phyloP scores from a whole-genome alignment of 37 sponge, comb jelly and placozoan genomes.

The Theonella swinhoei region DNA sequence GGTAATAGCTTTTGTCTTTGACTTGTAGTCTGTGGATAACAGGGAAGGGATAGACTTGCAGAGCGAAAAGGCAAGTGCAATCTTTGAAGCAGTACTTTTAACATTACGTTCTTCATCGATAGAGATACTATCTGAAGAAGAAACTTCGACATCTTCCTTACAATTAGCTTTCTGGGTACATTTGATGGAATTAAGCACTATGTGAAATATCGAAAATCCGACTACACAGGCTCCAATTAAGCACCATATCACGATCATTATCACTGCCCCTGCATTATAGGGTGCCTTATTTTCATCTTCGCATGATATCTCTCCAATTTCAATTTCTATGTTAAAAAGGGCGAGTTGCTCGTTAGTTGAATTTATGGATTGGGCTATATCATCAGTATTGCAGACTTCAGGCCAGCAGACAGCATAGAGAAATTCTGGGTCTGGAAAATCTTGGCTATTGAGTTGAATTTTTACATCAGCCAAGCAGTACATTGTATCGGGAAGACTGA shows the following conservation, averaged over 20 bases:
- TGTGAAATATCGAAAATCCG: conserved; percentile 4
- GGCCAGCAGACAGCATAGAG: conserved; percentile 40
- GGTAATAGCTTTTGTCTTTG: neutral
- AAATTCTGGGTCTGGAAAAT: neutral
- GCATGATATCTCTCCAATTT: neutral
- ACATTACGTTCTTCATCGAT: no score
- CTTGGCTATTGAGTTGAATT: neutral
- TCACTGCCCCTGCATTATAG: conserved; percentile 44
- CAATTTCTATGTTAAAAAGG: neutral
- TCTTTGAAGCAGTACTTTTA: neutral
- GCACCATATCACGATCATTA: conserved; percentile 58
- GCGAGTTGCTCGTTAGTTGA: neutral
- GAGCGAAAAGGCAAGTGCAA: neutral
- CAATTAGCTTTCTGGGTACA: neutral
- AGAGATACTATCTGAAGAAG: neutral
- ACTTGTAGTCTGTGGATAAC: neutral
- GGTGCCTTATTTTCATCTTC: neutral
- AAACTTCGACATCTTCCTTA: neutral
- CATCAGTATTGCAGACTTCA: conserved; percentile 3
- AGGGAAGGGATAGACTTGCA: neutral
- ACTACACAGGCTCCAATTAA: conserved; percentile 29
- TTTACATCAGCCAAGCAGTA: conserved; percentile 28
- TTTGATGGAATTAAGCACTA: neutral
- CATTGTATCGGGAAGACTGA: conserved; percentile 13
- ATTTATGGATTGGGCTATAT: conserved; percentile 11